Base-by-base conservation (phyloP, 2,888 invertebrate genomes). In the Meteorus cinctellus region DNA sequence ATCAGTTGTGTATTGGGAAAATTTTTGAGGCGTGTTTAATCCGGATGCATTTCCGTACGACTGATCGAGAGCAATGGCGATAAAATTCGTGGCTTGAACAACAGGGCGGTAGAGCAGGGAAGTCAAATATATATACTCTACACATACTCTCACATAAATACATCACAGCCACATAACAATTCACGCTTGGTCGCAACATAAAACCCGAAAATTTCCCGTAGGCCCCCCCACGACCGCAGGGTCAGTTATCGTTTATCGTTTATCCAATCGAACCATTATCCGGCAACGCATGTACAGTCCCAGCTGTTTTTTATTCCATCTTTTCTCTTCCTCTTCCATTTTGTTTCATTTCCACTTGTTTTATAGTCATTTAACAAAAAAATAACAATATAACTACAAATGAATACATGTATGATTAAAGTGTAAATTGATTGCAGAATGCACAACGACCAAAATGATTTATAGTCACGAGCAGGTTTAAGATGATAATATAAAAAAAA, bases 161-260 rank as follows among this genome's bases (percentile, higher is more conserved):
- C 59, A 67, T 68, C 73, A 67, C 76, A 76, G 75, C 80, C 80
- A 76, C 78, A 41, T 41, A 41, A 41, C 41, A 78, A 82, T 79
- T 82, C 80, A 83, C 81, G 82, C 82, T 77, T 84, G 83, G 81
- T 82, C 83, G 82, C 79, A 75, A 81, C 79, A 70, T 69, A 72
- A 55, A 73, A 68, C 65, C 71, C 65, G 29, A 67, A 68, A 76
- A 76, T 76, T 76, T 76, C 76, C 76, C 76, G 76, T 76, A 72
- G 76, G 72, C 41, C 72, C 62, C 60, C 34, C 34, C 34, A 67
- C 41, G 68, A 72, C 72, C 72, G 29, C 72, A 74, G 72, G 45
- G 62, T 51, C 63, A 41, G 62, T 62, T 71, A 71, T 71, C 72
- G 72, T 60, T 68, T 62, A 72, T 48, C 68, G 76, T 67, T 68